Conservation (phyloP, 2,888 invertebrate species). For the Crioceris asparagi region DNA sequence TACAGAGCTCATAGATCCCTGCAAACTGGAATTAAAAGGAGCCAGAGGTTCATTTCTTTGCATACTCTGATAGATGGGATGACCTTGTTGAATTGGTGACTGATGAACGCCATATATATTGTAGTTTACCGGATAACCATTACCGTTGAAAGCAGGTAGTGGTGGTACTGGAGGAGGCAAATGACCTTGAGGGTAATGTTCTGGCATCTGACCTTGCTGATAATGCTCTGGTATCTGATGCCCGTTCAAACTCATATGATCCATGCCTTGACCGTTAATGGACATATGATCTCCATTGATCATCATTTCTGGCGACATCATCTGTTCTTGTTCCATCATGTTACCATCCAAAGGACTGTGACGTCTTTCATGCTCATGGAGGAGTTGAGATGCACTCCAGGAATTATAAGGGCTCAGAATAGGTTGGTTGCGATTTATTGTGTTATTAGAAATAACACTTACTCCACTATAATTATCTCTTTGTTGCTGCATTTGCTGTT, state of each 20-base stretch:
- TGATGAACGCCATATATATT: constrained; percentile 40
- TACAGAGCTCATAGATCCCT: constrained; percentile 47
- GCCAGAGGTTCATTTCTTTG: constrained; percentile 33
- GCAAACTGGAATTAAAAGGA: constrained; percentile 42
- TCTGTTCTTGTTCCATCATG: constrained; percentile 26
- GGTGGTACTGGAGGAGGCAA: constrained; percentile 44
- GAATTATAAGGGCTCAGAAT: constrained; percentile 45
- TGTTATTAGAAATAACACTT: constrained; percentile 37
- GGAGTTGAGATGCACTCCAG: constrained; percentile 49
- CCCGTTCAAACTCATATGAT: constrained; percentile 32
- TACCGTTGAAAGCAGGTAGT: constrained; percentile 37
- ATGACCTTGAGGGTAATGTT: constrained; percentile 27
- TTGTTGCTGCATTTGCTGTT: constrained; percentile 30
- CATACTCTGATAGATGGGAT: constrained; percentile 37
- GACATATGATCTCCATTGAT: constrained; percentile 33
- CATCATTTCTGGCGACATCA: constrained; percentile 28
- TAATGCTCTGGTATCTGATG: constrained; percentile 32
- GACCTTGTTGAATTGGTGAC: constrained; percentile 23
- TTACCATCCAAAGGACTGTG: constrained; percentile 40
- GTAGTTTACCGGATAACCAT: constrained; percentile 37
- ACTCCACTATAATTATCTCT: constrained; percentile 30
- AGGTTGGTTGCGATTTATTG: constrained; percentile 35
- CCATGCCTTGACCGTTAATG: constrained; percentile 32
- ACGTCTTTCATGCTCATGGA: constrained; percentile 47
- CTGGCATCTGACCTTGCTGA: constrained; percentile 29